These are phyloP conservation scores for Drosophila takahashii DNA, from an alignment of 1,140 invertebrate species.

Conservation along the genomic window DNA sequence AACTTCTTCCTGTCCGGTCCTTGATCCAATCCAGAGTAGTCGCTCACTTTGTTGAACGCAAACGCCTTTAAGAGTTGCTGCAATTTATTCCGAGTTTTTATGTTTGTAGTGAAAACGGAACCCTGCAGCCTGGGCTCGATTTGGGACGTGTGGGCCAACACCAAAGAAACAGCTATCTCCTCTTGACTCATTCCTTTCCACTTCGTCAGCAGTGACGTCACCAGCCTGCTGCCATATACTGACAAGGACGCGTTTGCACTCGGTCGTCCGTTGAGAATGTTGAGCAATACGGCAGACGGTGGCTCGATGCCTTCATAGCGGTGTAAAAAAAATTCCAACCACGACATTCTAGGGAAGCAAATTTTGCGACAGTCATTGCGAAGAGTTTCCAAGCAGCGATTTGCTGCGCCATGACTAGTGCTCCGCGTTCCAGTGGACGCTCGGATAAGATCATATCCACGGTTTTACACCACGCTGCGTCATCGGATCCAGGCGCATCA, in stretches of 20 bases:
- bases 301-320: background rate
- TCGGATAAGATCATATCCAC: background rate
- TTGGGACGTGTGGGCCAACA: too few species aligned
- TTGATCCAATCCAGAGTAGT: background rate
- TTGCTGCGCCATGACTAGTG: background rate
- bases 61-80: too few species aligned
- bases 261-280: background rate
- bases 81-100: too few species aligned
- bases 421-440: too few species aligned
- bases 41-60: too few species aligned
- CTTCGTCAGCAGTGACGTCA: background rate
- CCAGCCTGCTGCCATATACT: background rate
- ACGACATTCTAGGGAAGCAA: background rate
- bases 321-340: background rate
- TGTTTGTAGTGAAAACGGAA: too few species aligned
- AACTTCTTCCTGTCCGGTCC: background rate
- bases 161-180: too few species aligned
- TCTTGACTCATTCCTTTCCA: background rate
- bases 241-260: background rate
- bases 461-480: background rate
- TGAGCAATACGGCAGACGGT: background rate
- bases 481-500: background rate
- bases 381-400: background rate
- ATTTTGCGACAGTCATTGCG: background rate
- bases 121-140: too few species aligned